Evolutionary conservation across 2,888 invertebrate species (phyloP), one percentile per base, ranked within the genome.

Genomic region (Microctonus aethiopoides): DNA sequence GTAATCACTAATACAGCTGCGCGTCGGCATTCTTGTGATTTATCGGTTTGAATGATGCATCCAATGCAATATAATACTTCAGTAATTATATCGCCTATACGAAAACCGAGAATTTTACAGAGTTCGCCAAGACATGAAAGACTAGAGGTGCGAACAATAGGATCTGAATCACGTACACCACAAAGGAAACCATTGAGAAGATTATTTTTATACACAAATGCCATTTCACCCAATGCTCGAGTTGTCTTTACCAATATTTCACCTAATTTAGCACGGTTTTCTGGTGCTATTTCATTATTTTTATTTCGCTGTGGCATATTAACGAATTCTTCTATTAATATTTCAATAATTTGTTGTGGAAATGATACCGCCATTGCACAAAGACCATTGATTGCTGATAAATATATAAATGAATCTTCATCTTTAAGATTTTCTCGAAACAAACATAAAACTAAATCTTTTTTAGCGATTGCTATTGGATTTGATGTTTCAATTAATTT

Each of bases 111-210:
- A 3, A 93, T 90, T 75, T 91, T 88, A 77, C 94, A 94, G 16
- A 95, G 88, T 87, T 96, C 95, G 0, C 94, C 95, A 54, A 96
- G 88, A 85, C 95, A 95, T 0, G 95, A 95, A 66, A 96, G 87
- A 79, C 94, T 93, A 1, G 95, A 95, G 16, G 95, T 91, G 78
- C 95, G 89, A 52, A 96, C 90, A 32, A 94, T 85, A 16, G 91
- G 89, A 81, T 95, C 95, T 2, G 88, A 83, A 83, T 95, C 94
- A 77, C 91, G 90, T 34, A 91, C 89, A 2, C 91, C 93, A 75
- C 87, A 88, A 29, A 96, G 86, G 84, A 94, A 92, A 0, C 93
- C 91, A 79, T 93, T 92, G 10, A 96, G 84, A 51, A 96, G 86
- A 34, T 90, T 79, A 39, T 90, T 89, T 82, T 93, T 92, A 82